Base-by-base conservation (phyloP, 2,797 vertebrate genomes). In the Neoniphon sammara region DNA sequence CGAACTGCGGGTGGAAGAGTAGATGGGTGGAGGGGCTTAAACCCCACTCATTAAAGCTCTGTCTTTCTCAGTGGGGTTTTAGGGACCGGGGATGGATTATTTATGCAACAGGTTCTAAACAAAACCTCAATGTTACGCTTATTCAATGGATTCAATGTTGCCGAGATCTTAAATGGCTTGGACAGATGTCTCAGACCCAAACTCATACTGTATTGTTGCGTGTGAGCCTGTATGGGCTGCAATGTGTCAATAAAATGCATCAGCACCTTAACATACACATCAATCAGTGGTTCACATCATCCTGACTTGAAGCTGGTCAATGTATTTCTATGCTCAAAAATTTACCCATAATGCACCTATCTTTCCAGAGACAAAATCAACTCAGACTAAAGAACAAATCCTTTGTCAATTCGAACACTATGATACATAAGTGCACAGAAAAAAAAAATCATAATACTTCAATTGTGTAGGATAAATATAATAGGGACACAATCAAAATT, bases 1-100 rank as follows among this genome's bases (percentile, higher is more conserved):
- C 87, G 85, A 88, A 90, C 87, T 87, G 88, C 81, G 91, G 77
- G 83, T 85, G 81, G 83, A 83, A 77, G 85, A 86, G 83, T 83
- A 61, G 84, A 86, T 76, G 88, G 89, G 82, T 85, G 86, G 89
- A 89, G 86, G 86, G 89, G 87, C 83, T 91, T 91, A 92, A 93
- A 90, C 94, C 94, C 91, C 92, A 92, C 94, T 96, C 95, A 96
- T 97, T 97, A 97, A 95, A 95, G 92, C 91, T 92, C 94, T 95
- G 94, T 95, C 94, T 93, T 90, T 93, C 93, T 92, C 94, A 90
- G 91, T 88, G 88, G 93, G 93, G 92, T 91, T 90, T 90, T 89
- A 85, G 92, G 90, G 87, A 91, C 85, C 80, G 85, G 87, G 91
- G 89, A 86, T 85, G 87, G 93, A 92, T 95, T 93, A 92, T 93